Base-by-base conservation (phyloP, 2,888 invertebrate species). In the Geotrupes spiniger region DNA sequence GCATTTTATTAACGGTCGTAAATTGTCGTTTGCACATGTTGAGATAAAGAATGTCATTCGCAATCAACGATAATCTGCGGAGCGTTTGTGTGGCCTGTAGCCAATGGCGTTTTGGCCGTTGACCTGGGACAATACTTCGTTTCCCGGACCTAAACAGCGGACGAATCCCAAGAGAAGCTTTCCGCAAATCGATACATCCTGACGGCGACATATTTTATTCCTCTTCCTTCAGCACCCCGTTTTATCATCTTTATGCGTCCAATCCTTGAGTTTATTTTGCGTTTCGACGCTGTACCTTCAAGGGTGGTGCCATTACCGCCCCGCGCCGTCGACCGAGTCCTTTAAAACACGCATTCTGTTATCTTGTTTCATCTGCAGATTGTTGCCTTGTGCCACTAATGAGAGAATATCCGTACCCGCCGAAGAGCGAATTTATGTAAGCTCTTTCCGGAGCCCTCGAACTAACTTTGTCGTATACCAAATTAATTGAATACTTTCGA, bases 31-130 rank as follows among this genome's bases (percentile, higher is more conserved):
- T n/a, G n/a, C n/a, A n/a, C n/a, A n/a, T n/a, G n/a, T n/a, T n/a
- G n/a, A n/a, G n/a, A n/a, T n/a, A 29, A 29, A 29, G 11, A 10
- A 29, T 11, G 29, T 29, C 29, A 11, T 29, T 29, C 29, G 5
- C 29, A 29, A 29, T 29, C 29, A 29, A 11, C 29, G 4, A 10
- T 29, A 29, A 29, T 10, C 29, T 11, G 10, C 29, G 29, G 11
- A 10, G 10, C 29, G 29, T 29, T 29, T 29, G 11, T 28, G 31
- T 29, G 28, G 25, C n/a, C n/a, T n/a, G n/a, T n/a, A n/a, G n/a
- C n/a, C n/a, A n/a, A n/a, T n/a, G n/a, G n/a, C n/a, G n/a, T 14
- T 46, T 46, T 46, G 40, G 39, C 39, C 46, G 21, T 46, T 33
- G 40, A 46, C 46, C 46, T 46, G 38, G 46, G 21, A 21, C 39